Evolutionary conservation across 2,888 invertebrate species (phyloP), one percentile per base, ranked within the genome.

Genomic region (Cephus runcator): DNA sequence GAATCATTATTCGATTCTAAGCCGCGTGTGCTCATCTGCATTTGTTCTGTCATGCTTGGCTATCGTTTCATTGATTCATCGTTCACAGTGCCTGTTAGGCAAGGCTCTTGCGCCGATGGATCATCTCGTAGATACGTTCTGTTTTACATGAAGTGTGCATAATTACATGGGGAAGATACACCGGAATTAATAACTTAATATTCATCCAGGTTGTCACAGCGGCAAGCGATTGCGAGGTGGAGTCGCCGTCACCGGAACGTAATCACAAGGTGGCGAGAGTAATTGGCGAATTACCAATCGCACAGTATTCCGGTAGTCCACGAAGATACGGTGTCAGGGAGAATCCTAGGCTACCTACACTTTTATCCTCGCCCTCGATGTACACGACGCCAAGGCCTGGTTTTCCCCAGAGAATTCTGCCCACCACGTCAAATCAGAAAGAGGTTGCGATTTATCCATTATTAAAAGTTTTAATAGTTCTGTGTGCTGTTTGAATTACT

Each of bases 231-330:
- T 90, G 90, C 77, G 91, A 91, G 78, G 86, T 80, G 30, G 89
- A 90, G 76, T 90, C 89, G 36, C 88, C 90, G 56, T 88, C 90
- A 40, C 88, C 91, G 11, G 91, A 92, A 82, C 88, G 88, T 76
- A 92, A 91, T 85, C 90, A 90, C 79, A 90, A 91, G 88, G 94
- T 95, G 69, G 93, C 95, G 79, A 93, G 95, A 87, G 94, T 96
- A 71, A 96, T 97, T 87, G 97, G 96, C 74, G 96, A 95, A 91
- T 93, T 97, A 86, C 97, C 97, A n/a, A 98, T 98, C 85, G 97
- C 98, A 33, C 97, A 98, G 89, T 98, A 98, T 90, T 97, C 98
- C 85, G 97, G 97, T 30, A 98, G 97, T 71, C 98, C 98, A 30
- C 93, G 97, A 84, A 94, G 98, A 84, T 97, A 97, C 90, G 97